Evolutionary conservation across 2,888 invertebrate genomes (phyloP), one percentile per base, ranked within the genome.

Genomic region (Elmis aenea): DNA sequence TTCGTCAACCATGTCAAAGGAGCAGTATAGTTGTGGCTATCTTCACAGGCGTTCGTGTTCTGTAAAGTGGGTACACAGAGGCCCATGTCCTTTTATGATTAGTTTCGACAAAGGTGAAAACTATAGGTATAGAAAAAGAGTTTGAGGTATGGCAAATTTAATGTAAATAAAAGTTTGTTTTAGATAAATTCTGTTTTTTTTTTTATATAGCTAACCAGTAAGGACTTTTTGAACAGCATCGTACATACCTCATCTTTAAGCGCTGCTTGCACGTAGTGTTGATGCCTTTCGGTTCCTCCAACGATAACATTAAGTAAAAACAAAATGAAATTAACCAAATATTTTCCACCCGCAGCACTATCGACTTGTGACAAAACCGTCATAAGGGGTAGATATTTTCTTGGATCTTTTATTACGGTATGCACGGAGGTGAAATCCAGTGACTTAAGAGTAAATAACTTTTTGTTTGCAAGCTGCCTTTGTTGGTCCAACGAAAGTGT

Each of bases 201-300:
- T n/a, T n/a, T n/a, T n/a, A n/a, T n/a, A n/a, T n/a, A n/a, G n/a
- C n/a, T n/a, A n/a, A n/a, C n/a, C n/a, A n/a, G n/a, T n/a, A n/a
- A n/a, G n/a, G n/a, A n/a, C n/a, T n/a, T n/a, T n/a, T n/a, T n/a
- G n/a, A n/a, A n/a, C n/a, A n/a, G n/a, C n/a, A n/a, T n/a, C n/a
- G n/a, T n/a, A 46, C 42, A 37, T 53, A 64, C 64, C 41, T 58
- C 57, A 24, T 56, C 57, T 6, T 56, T 46, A 23, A 55, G 45
- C 9, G 62, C 47, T 13, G 68, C 72, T 23, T 72, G 73, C 1
- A 79, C 61, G 42, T 75, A 71, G 18, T 76, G 68, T 23, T 65
- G 67, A 51, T 85, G 79, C 26, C 84, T 75, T 1, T 74, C 72
- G 1, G 76, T 76, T 0, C 85, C 86, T 44, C 81, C 71, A 5